A percentile compares a stretch with the other conserved stretches of the same genome.
Conservation (phyloP, 2,888 invertebrate genomes). For the Drosophila imparisetae region DNA sequence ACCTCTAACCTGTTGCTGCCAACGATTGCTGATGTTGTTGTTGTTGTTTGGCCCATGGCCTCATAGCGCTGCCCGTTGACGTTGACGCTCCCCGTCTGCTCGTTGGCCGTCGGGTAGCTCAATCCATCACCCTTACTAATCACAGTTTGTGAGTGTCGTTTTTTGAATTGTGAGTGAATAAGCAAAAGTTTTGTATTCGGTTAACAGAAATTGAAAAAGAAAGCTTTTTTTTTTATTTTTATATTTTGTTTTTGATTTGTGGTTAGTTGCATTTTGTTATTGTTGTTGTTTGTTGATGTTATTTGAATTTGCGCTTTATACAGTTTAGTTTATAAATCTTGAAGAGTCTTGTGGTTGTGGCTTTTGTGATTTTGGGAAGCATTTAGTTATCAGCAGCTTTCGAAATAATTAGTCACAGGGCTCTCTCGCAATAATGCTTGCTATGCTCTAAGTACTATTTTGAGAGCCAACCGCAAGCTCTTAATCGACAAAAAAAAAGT, state of each 20-base stretch:
- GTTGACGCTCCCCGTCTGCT: conserved; percentile 47
- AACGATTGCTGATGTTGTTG: conserved; percentile 33
- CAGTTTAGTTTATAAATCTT: conserved; percentile 19
- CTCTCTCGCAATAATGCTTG: conserved; percentile 5
- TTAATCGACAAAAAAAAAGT: not conserved
- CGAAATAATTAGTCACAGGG: conserved; percentile 30
- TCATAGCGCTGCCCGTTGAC: conserved; percentile 86
- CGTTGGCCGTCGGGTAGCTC: conserved; percentile 89
- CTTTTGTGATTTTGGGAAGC: conserved; percentile 38
- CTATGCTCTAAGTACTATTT: conserved; percentile 4
- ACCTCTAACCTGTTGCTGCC: conserved; percentile 75
- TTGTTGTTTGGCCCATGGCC: conserved; percentile 92
- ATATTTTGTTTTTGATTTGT: conserved; percentile 24
- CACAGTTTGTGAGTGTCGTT: conserved; percentile 19
- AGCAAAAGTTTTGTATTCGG: conserved; percentile 56
- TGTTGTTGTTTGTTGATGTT: conserved; percentile 23
- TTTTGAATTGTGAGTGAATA: conserved; percentile 63
- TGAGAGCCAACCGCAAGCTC: not conserved
- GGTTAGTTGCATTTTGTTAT: conserved; percentile 35
- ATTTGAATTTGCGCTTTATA: conserved; percentile 49
- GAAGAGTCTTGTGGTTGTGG: conserved; percentile 8
- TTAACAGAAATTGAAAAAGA: conserved; percentile 53
- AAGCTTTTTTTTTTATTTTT: conserved; percentile 39
- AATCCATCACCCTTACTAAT: conserved; percentile 95
- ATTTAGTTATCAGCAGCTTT: conserved; percentile 28